Evolutionary conservation across 2,113 vertebrate species (phyloP).

Genomic region (Apaloderma vittatum): DNA sequence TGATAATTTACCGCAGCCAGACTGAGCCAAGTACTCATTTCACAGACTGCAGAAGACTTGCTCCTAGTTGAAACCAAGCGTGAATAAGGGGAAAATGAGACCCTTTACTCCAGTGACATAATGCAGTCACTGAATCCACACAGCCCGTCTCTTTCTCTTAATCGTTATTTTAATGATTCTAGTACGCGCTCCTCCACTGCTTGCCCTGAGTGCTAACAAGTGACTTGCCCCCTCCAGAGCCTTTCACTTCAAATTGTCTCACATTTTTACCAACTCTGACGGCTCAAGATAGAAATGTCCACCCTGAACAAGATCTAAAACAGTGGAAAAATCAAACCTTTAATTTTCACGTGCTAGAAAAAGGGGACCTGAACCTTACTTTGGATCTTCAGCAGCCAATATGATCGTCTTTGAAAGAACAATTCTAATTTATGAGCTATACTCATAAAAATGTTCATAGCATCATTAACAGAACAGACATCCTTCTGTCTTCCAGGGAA

Average conservation of each 20-base stretch:
- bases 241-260: background rate
- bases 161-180: slow-evolving; percentile 9
- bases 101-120: background rate
- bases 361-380: background rate
- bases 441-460: background rate
- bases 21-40: slow-evolving; percentile 46
- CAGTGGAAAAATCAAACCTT: background rate
- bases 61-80: slow-evolving; percentile 22
- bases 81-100: slow-evolving; percentile 31
- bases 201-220: background rate
- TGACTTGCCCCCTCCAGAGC: background rate
- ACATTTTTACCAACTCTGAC: background rate
- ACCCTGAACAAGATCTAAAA: background rate
- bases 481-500: background rate
- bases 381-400: background rate
- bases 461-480: background rate
- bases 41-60: slow-evolving; percentile 21
- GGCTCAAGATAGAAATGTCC: background rate
- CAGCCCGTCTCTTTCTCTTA: background rate
- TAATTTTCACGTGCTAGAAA: background rate
- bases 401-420: background rate
- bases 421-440: background rate
- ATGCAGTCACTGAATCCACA: background rate
- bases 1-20: slow-evolving; percentile 37
- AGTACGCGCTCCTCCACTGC: background rate